Conservation (phyloP, 2,888 invertebrate species). For the Drosophila greeni region DNA sequence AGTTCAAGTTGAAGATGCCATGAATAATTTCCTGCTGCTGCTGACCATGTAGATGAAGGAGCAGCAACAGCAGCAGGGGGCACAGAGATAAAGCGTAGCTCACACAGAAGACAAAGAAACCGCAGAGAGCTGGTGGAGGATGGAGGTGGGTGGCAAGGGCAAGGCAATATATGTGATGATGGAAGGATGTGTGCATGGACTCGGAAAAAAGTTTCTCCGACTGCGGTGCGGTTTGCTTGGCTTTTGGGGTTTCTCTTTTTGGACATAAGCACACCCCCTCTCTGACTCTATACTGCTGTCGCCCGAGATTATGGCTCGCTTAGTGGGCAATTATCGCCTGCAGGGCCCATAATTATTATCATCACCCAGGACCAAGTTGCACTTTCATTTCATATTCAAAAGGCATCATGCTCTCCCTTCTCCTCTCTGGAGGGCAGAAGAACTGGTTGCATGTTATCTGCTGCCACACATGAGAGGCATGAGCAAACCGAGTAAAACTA, state of each 20-base stretch:
- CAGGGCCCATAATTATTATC: conserved; percentile 68
- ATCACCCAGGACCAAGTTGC: conserved; percentile 55
- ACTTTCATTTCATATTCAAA: conserved; percentile 67
- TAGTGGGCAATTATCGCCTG: conserved; percentile 73
- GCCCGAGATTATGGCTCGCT: conserved; percentile 61
- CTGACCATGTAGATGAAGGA: conserved; percentile 21
- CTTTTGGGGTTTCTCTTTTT: conserved; percentile 50
- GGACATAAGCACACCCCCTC: conserved; percentile 13
- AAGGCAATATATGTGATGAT: conserved; percentile 13
- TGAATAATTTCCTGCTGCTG: conserved; percentile 55
- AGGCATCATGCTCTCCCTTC: conserved; percentile 23
- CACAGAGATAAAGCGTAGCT: conserved; percentile 12
- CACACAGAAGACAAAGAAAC: conserved; percentile 38
- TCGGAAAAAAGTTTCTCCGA: conserved; percentile 45
- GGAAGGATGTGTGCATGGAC: conserved; percentile 40
- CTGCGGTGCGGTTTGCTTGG: conserved; percentile 45
- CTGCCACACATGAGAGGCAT: conserved; percentile 61
- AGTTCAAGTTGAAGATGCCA: conserved; percentile 48
- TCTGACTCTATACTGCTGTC: neutral
- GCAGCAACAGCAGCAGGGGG: neutral
- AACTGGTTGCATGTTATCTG: conserved; percentile 59
- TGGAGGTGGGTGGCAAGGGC: neutral
- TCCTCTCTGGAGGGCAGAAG: conserved; percentile 19
- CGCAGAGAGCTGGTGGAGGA: conserved; percentile 20
- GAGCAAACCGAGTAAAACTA: conserved; percentile 48